Evolutionary conservation across 2,888 invertebrate genomes (phyloP), one percentile per base, ranked within the genome.

Genomic region (Helicoverpa assulta): DNA sequence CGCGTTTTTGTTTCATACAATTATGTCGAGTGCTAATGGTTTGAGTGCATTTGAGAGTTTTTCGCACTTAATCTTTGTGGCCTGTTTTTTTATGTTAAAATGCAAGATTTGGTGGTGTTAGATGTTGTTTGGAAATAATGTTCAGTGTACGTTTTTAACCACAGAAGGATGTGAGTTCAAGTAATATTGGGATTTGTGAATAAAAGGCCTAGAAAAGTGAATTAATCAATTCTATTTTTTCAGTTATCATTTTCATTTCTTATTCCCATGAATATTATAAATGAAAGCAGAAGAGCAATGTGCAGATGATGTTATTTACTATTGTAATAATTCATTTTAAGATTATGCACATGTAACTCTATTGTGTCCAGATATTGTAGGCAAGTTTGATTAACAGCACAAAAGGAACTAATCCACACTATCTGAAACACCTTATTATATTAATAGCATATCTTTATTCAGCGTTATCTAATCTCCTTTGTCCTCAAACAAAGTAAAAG

Each of bases 401-500:
- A 19, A 75, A 12, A 43, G 21, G 0, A 60, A 16, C n/a, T 47
- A 51, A 70, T 50, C 29, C 5, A 21, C 29, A 63, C 29, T 69
- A 1, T 29, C 14, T 6, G n/a, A 19, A 56, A 47, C 37, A 4
- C 33, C 43, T 59, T 76, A 66, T 63, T 60, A 71, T 70, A 70
- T 64, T 67, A 70, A 66, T 26, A 58, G 53, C 53, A 63, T 62
- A 75, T 62, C 33, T 51, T 8, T 47, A 57, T 52, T 2, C 37
- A 43, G 26, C 53, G 26, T 72, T 79, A 73, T 78, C 71, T 69
- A 63, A 63, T 57, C 74, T 64, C 51, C 19, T 19, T 73, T 69
- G 61, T 70, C 52, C 65, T 18, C 21, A 51, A 73, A 69, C 53
- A 79, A 79, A 62, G 50, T 67, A 53, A 70, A 80, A 80, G 82